A percentile compares a stretch with the other conserved stretches of the same genome.
These are phyloP conservation scores for Trachythela sp. DNA, from an alignment of 64 coral and sea anemone species.

Conservation along the genomic window DNA sequence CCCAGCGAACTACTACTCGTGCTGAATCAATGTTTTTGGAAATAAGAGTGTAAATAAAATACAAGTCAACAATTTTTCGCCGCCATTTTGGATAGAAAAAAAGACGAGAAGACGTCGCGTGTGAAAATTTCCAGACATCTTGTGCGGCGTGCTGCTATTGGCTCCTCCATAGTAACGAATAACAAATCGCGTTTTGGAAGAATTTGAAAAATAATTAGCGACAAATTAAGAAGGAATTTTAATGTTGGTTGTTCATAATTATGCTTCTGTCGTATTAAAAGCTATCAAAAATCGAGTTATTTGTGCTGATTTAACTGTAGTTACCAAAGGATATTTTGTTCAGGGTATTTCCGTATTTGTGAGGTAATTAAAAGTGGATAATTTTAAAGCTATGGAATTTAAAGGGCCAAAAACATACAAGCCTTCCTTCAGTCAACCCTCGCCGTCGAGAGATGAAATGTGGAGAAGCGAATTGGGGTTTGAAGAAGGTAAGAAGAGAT, in stretches of 20 bases:
- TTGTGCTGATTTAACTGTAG: background rate
- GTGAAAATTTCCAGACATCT: background rate
- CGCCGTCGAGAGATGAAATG: constrained; percentile 83
- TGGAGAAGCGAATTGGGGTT: constrained; percentile 84
- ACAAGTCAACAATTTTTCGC: too few relatives aligned
- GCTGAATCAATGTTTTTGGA: too few relatives aligned
- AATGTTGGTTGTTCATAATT: background rate
- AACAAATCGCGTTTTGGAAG: background rate
- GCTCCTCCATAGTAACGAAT: background rate
- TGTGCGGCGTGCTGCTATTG: background rate
- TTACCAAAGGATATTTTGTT: too few relatives aligned
- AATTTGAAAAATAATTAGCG: background rate
- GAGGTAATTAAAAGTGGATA: background rate
- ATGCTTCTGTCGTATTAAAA: background rate
- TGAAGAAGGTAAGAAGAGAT: constrained; percentile 46
- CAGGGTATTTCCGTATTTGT: too few relatives aligned
- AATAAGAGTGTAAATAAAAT: too few relatives aligned
- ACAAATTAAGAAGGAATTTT: background rate
- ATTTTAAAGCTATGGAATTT: constrained; percentile 6
- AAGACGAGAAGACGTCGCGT: background rate
- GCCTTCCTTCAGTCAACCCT: constrained; percentile 68
- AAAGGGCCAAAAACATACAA: constrained; percentile 84
- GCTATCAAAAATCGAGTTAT: background rate
- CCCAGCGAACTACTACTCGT: too few relatives aligned
- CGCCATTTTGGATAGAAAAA: too few relatives aligned